A percentile compares a stretch with the other conserved stretches of the same genome.
phyloP scores from a whole-genome alignment of 2,888 invertebrate genomes.

The Ennomos quercinarius region DNA sequence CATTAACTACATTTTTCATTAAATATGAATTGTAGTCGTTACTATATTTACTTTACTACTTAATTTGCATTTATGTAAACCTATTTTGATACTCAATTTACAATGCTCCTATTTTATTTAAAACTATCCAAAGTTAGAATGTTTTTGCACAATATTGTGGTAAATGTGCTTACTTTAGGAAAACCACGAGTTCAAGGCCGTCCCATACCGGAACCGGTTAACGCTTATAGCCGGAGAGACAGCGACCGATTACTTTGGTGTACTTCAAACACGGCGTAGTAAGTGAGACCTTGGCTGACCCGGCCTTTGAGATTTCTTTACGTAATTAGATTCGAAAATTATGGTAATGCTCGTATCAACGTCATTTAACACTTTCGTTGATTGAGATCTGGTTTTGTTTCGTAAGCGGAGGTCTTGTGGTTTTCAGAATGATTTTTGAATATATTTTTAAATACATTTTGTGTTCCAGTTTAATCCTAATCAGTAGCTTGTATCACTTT shows the following conservation, averaged over 20 bases:
- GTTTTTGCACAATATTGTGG: constrained; percentile 14
- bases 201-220: constrained; percentile 44
- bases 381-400: constrained; percentile 15
- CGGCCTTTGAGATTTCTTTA: constrained; percentile 29
- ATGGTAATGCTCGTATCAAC: constrained; percentile 19
- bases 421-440: too few species aligned
- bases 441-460: too few species aligned
- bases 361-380: constrained; percentile 20
- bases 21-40: too few species aligned
- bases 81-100: too few species aligned
- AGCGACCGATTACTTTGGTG: constrained; percentile 5
- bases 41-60: too few species aligned
- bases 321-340: constrained; percentile 27
- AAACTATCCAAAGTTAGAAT: constrained; percentile 9
- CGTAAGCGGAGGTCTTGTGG: constrained; percentile 5
- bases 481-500: too few species aligned
- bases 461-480: too few species aligned
- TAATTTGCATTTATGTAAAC: too few species aligned
- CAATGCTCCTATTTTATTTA: background rate
- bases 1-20: too few species aligned
- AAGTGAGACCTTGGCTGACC: constrained; percentile 24
- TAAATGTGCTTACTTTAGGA: constrained; percentile 39
- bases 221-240: constrained; percentile 37
- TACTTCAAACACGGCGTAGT: constrained; percentile 6
- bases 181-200: constrained; percentile 52